Percentiles rank a stretch among this genome's conserved stretches.
Conservation (phyloP, 2,888 invertebrate genomes). For the Dynastes maya region DNA sequence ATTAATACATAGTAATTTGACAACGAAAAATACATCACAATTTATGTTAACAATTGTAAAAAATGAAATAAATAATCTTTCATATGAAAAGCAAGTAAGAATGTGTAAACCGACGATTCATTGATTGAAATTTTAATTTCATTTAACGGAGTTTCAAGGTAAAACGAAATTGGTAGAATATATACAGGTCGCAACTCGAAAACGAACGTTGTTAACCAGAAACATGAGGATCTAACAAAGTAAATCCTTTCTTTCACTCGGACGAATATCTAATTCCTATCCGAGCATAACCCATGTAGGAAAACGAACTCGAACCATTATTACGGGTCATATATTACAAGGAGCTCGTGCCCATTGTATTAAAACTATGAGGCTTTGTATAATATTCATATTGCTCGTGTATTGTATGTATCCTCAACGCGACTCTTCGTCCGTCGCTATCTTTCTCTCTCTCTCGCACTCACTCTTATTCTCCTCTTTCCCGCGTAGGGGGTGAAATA, state of each 20-base stretch:
- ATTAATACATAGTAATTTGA: too few relatives aligned
- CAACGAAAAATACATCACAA: too few relatives aligned
- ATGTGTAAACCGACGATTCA: too few relatives aligned
- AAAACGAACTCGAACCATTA: conserved; percentile 59
- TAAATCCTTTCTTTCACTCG: conserved; percentile 51
- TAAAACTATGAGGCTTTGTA: conserved; percentile 64
- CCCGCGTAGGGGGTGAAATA: conserved; percentile 62
- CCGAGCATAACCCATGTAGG: conserved; percentile 44
- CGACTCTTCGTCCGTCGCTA: conserved; percentile 7
- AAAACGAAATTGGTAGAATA: not conserved
- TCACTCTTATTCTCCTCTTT: not conserved
- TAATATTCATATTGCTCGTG: conserved; percentile 63
- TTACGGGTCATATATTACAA: conserved; percentile 61
- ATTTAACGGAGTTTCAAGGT: too few relatives aligned
- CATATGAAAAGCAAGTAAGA: too few relatives aligned
- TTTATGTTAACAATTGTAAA: too few relatives aligned
- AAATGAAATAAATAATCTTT: too few relatives aligned
- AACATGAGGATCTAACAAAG: conserved; percentile 42
- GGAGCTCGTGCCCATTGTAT: conserved; percentile 60
- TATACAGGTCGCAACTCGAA: not conserved
- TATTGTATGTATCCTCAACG: conserved; percentile 45
- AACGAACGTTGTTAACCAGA: conserved; percentile 6
- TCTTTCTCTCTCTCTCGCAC: not conserved
- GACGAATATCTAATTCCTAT: conserved; percentile 55
- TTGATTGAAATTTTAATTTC: too few relatives aligned